Evolutionary conservation across 2,888 invertebrate species (phyloP).

Genomic region (Cantharis rufa): DNA sequence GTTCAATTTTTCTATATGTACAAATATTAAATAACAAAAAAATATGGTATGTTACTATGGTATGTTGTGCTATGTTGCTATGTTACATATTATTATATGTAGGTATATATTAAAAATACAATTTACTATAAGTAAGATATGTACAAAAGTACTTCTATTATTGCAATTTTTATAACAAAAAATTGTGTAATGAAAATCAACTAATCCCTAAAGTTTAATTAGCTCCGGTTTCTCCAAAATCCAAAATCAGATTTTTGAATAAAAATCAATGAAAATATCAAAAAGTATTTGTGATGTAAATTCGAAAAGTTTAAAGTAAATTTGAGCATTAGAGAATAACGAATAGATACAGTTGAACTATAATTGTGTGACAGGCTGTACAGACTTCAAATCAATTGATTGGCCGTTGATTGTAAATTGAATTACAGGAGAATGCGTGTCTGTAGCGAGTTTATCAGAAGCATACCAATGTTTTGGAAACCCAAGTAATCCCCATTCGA

Average conservation of each 20-base stretch:
- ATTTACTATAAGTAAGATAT: too few relatives aligned
- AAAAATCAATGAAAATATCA: neutral
- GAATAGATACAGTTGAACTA: neutral
- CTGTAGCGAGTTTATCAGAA: constrained; percentile 47
- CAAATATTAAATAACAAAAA: too few relatives aligned
- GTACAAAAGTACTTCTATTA: too few relatives aligned
- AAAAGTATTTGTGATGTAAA: neutral
- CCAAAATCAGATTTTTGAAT: neutral
- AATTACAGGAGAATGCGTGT: constrained; percentile 61
- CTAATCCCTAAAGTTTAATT: too few relatives aligned
- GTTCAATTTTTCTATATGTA: too few relatives aligned
- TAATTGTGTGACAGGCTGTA: constrained; percentile 48
- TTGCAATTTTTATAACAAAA: too few relatives aligned
- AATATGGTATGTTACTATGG: too few relatives aligned
- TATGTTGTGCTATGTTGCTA: too few relatives aligned
- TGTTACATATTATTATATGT: too few relatives aligned
- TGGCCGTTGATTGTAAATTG: constrained; percentile 64
- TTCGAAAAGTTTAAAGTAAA: neutral
- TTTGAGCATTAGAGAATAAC: neutral
- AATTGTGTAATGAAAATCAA: too few relatives aligned
- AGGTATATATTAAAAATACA: too few relatives aligned
- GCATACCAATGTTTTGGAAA: constrained; percentile 47
- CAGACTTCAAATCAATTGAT: constrained; percentile 62
- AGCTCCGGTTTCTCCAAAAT: too few relatives aligned
- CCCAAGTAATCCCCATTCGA: constrained; percentile 18